Evolutionary conservation across 2,797 vertebrate genomes (phyloP), one percentile per base, ranked within the genome.

Genomic region (Betta splendens): DNA sequence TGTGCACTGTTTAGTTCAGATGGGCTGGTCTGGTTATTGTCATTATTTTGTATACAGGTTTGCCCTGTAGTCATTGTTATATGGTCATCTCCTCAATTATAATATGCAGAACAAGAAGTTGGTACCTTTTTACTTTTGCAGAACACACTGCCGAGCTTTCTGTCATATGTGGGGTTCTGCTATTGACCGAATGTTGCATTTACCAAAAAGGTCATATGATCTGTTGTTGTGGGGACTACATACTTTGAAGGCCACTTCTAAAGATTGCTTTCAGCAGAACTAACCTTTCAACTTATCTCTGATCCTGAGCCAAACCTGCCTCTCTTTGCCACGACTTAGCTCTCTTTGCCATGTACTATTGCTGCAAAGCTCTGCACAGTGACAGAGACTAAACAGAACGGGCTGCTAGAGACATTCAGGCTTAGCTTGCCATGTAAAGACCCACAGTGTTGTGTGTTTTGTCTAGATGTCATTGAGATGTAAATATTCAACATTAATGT

Each of bases 201-300:
- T 54, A 65, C 64, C 59, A 37, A 23, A 89, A 92, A 91, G 86
- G 90, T 91, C 88, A 87, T 69, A 49, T 81, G 85, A 90, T 81
- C 85, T 79, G 81, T 79, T 80, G 83, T 72, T 77, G 80, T 78
- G 61, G 86, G 86, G 80, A 82, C 81, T 71, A 50, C 16, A 18
- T 68, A 81, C 90, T 92, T 93, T 91, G 88, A 91, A 91, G 84
- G 79, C 77, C 58, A 69, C 81, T 85, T 85, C 77, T 84, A 87
- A 89, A 92, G 89, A 90, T 87, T 86, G 79, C 69, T 86, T 88
- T 83, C 90, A 86, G 88, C 79, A 72, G 85, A 86, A 51, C 85
- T 92, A 91, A 92, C 92, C 92, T 93, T 93, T 93, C 84, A 73
- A 61, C 72, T 70, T 69, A 40, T 71, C 85, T 92, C 85, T 90